Base-by-base conservation (phyloP, 2,113 vertebrate genomes). In the Drymodes brunneopygia region DNA sequence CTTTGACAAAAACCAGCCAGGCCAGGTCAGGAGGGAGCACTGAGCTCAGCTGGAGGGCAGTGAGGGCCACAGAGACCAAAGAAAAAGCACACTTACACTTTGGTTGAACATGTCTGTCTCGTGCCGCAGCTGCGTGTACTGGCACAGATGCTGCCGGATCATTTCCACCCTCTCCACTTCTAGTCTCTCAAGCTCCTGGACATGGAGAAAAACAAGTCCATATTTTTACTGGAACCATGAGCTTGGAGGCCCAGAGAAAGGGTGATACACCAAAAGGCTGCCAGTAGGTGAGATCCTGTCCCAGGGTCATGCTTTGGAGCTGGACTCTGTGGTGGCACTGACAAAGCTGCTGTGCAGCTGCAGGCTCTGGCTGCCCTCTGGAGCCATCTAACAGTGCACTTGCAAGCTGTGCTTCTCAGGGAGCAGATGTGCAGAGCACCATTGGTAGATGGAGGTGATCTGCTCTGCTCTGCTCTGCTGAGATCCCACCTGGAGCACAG, bases 81-180 rank as follows among this genome's bases (percentile, higher is more conserved):
- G 10, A 33, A 10, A 70, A 9, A 81, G 62, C 33, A 40, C 24
- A 98, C 99, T 99, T 94, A 99, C 99, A 28, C 99, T 99, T 98
- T 99, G 99, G 98, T 99, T 99, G 98, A 99, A 99, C 99, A 99
- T 99, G 97, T 99, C 99, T 1, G 99, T 99, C 97, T 99, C 99
- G 1, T 99, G 99, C 44, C 99, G 98, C 48, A 99, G 98, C 79
- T 99, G 99, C 4, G 99, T 99, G 92, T 99, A 99, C 94, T 99
- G 99, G 96, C 99, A 98, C 75, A 99, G 98, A 5, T 99, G 99
- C 65, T 99, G 99, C 53, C 99, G 97, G 90, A 99, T 99, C 98
- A 99, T 99, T 97, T 99, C 99, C 44, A 99, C 98, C 54, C 99
- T 97, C 97, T 99, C 99, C 77, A 99, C 98, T 97, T 99, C 99